Base-by-base conservation (phyloP, 2,888 invertebrate species). In the Hemithea aestivaria region DNA sequence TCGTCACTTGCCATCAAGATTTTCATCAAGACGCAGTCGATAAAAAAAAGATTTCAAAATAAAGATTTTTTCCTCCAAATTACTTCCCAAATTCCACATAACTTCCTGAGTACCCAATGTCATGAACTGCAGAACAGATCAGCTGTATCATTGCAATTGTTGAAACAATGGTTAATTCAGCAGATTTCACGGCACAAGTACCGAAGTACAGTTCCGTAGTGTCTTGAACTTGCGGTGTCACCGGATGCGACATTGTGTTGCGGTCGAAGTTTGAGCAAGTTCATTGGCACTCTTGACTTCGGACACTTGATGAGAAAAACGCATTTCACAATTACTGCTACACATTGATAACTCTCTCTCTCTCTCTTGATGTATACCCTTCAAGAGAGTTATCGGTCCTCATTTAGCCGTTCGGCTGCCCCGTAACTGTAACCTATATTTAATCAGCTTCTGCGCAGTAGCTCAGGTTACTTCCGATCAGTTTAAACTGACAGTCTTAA, bases 111-210 rank as follows among this genome's bases (percentile, higher is more conserved):
- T 29, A 7, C 24, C 8, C 39, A 48, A 41, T 39, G 48, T 44
- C 44, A 45, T 27, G 34, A 44, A 32, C 39, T 29, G 12, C 2
- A 27, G 5, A 27, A 10, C 25, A 31, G 25, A 45, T 35, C 16
- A 41, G 45, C 39, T 45, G 45, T 41, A 42, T 38, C 44, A 28
- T 20, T 39, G 20, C 10, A n/a, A 29, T 27, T 28, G 32, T 27
- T 29, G 23, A 40, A 47, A 56, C 54, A 56, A 54, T 53, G 33
- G 48, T 27, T 41, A 37, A 47, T 37, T 49, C 29, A 16, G 51
- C 43, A 20, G 47, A 54, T 51, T 54, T 50, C 45, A 48, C 48
- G 48, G 43, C 10, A 16, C 32, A 41, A n/a, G 42, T 22, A 29
- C 36, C 36, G 32, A 36, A 43, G 47, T 35, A 35, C 7, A 33